These are phyloP conservation scores for Acanthosoma haemorrhoidale DNA, from an alignment of 2,888 invertebrate species.

Conservation along the genomic window DNA sequence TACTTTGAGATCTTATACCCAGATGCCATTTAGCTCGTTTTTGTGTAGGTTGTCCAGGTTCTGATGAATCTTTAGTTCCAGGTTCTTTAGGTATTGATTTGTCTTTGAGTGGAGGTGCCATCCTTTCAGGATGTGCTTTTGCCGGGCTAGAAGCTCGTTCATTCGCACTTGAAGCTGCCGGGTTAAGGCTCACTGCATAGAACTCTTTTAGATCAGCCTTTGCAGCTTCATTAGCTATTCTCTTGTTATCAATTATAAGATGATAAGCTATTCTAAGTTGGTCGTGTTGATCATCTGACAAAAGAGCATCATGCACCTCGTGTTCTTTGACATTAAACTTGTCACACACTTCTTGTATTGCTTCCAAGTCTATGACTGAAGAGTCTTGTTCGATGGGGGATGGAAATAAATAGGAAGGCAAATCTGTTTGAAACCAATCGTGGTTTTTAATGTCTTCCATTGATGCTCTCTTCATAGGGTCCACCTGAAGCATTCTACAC, in stretches of 20 bases:
- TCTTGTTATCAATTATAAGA: conserved; percentile 94
- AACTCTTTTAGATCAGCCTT: conserved; percentile 90
- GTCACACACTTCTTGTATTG: conserved; percentile 80
- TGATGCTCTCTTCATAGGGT: conserved; percentile 93
- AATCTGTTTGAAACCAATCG: conserved; percentile 97
- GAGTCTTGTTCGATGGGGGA: conserved; percentile 95
- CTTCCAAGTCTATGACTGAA: conserved; percentile 94
- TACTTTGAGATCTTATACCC: conserved; percentile 95
- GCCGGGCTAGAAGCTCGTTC: conserved; percentile 52
- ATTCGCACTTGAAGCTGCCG: conserved; percentile 55
- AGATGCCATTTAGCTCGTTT: conserved; percentile 98
- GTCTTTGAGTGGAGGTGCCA: conserved; percentile 60
- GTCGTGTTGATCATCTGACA: conserved; percentile 96
- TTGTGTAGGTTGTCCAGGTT: conserved; percentile 56
- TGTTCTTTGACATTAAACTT: conserved; percentile 91
- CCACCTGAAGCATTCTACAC: conserved; percentile 94
- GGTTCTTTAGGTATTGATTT: conserved; percentile 44
- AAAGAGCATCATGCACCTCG: conserved; percentile 89
- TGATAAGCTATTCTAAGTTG: conserved; percentile 98
- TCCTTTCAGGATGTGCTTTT: conserved; percentile 87
- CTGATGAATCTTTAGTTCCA: not conserved
- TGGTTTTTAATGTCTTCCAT: conserved; percentile 98
- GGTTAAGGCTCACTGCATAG: conserved; percentile 86
- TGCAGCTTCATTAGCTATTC: conserved; percentile 91
- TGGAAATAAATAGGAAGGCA: conserved; percentile 94